Evolutionary conservation across 35 echinoderm and acorn worm species (phyloP).

Genomic region (Apostichopus californicus): DNA sequence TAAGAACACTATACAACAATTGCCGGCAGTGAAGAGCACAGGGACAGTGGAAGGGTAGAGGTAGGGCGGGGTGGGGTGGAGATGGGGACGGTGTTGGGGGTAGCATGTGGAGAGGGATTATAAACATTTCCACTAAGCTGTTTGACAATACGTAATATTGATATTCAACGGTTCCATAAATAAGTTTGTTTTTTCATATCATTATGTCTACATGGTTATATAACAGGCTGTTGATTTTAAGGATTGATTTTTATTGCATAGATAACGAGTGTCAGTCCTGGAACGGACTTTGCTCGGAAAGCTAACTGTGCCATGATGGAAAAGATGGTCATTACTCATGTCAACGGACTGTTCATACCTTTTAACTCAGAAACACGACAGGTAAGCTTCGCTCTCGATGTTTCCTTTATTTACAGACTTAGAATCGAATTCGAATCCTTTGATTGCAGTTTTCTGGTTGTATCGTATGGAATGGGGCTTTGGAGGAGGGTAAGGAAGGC

Average conservation of each 20-base stretch:
- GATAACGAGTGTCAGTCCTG: not conserved
- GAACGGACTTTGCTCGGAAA: slow-evolving; percentile 14
- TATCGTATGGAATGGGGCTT: not conserved
- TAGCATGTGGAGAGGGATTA: not conserved
- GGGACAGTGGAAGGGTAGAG: too few species aligned
- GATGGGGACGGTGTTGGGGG: not conserved
- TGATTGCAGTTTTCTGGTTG: not conserved
- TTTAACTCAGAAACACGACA: not conserved
- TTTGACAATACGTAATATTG: not conserved
- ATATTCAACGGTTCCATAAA: not conserved
- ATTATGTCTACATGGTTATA: not conserved
- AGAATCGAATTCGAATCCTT: not conserved
- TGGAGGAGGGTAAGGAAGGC: too few species aligned
- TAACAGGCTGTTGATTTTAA: not conserved
- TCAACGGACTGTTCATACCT: not conserved
- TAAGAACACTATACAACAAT: too few species aligned
- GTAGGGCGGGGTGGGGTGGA: too few species aligned
- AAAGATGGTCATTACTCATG: not conserved
- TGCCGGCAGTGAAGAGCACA: too few species aligned
- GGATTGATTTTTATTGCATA: not conserved
- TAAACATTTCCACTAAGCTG: not conserved
- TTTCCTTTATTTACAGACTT: not conserved
- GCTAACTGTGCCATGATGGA: slow-evolving; percentile 11
- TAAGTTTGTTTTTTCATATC: not conserved
- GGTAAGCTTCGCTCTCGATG: not conserved